Evolutionary conservation across 2,888 invertebrate genomes (phyloP), one percentile per base, ranked within the genome.

Genomic region (Lasius platythorax): DNA sequence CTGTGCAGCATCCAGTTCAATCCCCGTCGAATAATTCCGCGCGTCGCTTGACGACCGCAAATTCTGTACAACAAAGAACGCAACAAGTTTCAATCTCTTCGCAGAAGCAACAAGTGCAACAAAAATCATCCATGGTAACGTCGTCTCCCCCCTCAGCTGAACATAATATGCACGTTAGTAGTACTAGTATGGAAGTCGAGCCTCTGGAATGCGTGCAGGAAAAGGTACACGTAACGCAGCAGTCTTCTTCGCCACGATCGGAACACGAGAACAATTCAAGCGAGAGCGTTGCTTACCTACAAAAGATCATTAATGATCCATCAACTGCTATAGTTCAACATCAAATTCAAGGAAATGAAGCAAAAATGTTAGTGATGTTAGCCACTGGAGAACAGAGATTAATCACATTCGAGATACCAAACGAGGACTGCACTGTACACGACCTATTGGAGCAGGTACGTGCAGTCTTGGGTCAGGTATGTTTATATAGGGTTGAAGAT

Each of bases 401-500:
- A 85, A 98, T 98, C 79, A 98, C 98, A 12, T 98, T 98, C 93
- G 98, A 98, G 81, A 95, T 98, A 90, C 98, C 98, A 9, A 97
- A 97, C 92, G 98, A 98, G 94, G 97, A 97, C 87, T 98, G 98
- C 94, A 98, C 98, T 0, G 97, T 98, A 78, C 97, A 97, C 94
- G 98, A 98, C 95, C 96, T 98, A 88, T 95, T 98, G 84, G 98
- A 98, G 94, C 98, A 98, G 96, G 97, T 97, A 90, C 37, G 72
- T 40, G 56, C 53, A 53, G 76, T 37, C 75, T 23, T 75, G 28
- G 37, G 18, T 23, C 15, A 84, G 66, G 76, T 76, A 76, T 37
- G 37, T 64, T 11, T 18, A 23, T 56, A 18, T 30, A 58, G 12
- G 18, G 68, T 81, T 46, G 40, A 67, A 64, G 23, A 63, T 75